phyloP scores from a whole-genome alignment of 2,888 invertebrate species.

The Drosophila meridionalis region DNA sequence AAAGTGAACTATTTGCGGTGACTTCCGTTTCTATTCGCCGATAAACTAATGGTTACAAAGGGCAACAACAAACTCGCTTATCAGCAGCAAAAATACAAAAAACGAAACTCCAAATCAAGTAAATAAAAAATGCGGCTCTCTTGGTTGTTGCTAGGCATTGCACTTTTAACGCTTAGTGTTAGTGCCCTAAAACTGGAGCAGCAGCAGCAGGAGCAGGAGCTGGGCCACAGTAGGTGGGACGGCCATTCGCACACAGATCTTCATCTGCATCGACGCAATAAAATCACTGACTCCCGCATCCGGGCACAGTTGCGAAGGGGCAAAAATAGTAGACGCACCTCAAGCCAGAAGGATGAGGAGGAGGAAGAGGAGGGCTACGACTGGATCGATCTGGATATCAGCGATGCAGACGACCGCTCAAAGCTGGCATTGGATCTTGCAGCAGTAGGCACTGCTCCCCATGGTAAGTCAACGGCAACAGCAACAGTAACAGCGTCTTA shows the following conservation, averaged over 20 bases:
- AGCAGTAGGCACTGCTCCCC: conserved; percentile 37
- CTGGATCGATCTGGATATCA: conserved; percentile 59
- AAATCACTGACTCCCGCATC: conserved; percentile 1
- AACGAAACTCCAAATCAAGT: conserved; percentile 16
- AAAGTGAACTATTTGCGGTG: conserved; percentile 6
- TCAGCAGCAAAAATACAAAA: conserved; percentile 24
- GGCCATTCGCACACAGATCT: conserved; percentile 26
- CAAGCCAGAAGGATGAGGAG: conserved; percentile 32
- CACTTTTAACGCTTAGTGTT: conserved; percentile 36
- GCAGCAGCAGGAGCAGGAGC: conserved; percentile 45
- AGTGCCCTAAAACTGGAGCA: conserved; percentile 43
- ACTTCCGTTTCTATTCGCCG: conserved; percentile 33
- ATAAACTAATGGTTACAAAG: conserved; percentile 37
- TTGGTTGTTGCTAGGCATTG: conserved; percentile 37
- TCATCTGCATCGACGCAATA: conserved; percentile 21
- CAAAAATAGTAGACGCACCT: conserved; percentile 29
- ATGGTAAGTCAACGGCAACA: conserved; percentile 49
- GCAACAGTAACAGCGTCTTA: conserved; percentile 26
- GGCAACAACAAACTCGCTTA: conserved; percentile 20
- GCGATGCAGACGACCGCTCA: conserved; percentile 38
- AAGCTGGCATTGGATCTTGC: conserved; percentile 22
- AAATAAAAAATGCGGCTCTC: conserved; percentile 38
- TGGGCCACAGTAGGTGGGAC: conserved; percentile 36
- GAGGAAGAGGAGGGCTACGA: conserved; percentile 57
- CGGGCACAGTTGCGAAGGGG: neutral